Conservation (phyloP, 1,140 invertebrate genomes). For the Megalopta genalis region DNA sequence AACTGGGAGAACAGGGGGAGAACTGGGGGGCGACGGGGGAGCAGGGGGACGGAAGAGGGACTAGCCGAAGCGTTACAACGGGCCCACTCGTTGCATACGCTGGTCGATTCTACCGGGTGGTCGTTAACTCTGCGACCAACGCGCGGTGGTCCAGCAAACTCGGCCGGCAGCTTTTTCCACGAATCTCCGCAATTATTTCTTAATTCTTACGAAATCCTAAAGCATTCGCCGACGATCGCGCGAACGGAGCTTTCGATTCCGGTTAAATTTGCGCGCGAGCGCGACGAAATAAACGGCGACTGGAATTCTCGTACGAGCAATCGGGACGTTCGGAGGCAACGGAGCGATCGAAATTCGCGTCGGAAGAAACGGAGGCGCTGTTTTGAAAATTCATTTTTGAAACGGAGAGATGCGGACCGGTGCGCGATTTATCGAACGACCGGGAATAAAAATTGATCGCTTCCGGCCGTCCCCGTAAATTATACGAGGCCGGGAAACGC, state of each 20-base stretch:
- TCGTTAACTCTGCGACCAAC: constrained; percentile 17
- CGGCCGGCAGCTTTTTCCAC: no score
- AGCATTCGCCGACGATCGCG: no score
- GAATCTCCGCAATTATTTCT: no score
- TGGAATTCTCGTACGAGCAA: neutral
- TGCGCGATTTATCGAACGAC: constrained; percentile 4
- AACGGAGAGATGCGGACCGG: neutral
- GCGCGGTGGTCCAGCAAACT: no score
- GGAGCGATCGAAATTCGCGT: neutral
- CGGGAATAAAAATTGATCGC: constrained; percentile 13
- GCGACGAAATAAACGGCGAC: neutral
- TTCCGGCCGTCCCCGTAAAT: neutral
- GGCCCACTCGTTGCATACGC: constrained; percentile 69
- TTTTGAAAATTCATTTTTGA: constrained; percentile 2
- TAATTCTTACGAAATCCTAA: no score
- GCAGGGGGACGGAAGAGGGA: constrained; percentile 47
- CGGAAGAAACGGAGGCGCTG: neutral
- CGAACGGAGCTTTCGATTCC: neutral
- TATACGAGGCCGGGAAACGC: neutral
- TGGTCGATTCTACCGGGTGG: constrained; percentile 63
- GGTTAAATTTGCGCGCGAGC: neutral
- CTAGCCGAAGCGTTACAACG: constrained; percentile 74
- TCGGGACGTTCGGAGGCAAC: neutral
- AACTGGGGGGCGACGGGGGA: no score
- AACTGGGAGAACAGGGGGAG: neutral